Base-by-base conservation (phyloP, 2,797 vertebrate species). In the Gymnocypris eckloni region DNA sequence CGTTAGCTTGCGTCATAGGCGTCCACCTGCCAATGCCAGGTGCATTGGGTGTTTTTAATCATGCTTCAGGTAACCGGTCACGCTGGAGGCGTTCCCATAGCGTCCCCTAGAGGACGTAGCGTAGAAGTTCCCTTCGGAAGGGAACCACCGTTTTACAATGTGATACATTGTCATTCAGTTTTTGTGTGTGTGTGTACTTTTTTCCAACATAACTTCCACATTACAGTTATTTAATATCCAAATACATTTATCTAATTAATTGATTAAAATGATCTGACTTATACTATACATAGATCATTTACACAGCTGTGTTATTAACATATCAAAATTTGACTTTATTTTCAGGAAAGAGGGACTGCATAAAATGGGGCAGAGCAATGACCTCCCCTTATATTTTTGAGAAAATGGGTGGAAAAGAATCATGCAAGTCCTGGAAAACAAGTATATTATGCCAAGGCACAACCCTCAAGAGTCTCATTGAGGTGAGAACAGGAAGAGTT, bases 371-470 rank as follows among this genome's bases (percentile, higher is more conserved):
- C 0, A 2, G 5, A 37, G 1, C 0, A 22, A 54, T 37, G 16
- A 52, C 52, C 16, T 1, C 48, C 48, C 72, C 72, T 76, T 1
- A 0, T 10, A 18, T 0, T 7, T 76, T 76, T 54, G 50, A 22
- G 50, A 0, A 54, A 54, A 37, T 0, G 2, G 73, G 9, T 54
- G 28, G 50, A 4, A 76, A 76, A 54, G 50, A 1, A 13, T 18
- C 10, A 11, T 3, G 2, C 50, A 76, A 37, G 48, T 20, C 0
- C 28, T 76, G 73, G 73, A 76, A 76, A 76, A 76, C 48, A 54
- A 76, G 18, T 76, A 37, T 76, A 22, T 54, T 76, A 76, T 76
- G 50, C 73, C 50, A 76, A 76, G 18, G 10, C 16, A 76, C 11
- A 76, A 12, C 28, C 16, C 25, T 76, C 50, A 54, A 54, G 48